Evolutionary conservation across 2,797 vertebrate genomes (phyloP).

Genomic region (Spea hammondii): DNA sequence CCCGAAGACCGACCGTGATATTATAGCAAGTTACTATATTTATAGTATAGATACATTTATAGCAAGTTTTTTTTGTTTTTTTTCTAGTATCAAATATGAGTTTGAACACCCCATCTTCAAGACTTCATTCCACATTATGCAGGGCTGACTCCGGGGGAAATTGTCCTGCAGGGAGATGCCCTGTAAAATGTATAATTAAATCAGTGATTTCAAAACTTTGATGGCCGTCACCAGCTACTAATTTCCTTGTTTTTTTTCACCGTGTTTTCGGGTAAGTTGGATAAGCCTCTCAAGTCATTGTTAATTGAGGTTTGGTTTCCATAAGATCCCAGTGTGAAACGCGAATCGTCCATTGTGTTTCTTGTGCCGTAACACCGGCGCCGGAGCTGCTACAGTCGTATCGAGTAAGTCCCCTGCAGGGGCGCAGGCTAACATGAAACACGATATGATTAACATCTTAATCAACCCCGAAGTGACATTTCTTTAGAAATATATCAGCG

Average conservation of each 20-base stretch:
- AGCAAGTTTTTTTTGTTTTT: too few species aligned
- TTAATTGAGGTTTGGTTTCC: not conserved
- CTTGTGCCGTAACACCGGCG: not conserved
- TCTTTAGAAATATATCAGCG: not conserved
- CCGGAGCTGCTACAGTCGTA: not conserved
- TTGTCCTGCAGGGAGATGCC: too few species aligned
- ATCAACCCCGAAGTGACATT: not conserved
- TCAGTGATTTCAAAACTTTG: too few species aligned
- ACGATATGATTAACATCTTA: not conserved
- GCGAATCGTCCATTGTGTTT: not conserved
- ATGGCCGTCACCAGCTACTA: not conserved
- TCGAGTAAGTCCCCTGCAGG: not conserved
- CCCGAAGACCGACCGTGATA: too few species aligned
- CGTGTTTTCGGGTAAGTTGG: not conserved
- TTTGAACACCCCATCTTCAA: too few species aligned
- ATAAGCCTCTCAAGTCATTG: not conserved
- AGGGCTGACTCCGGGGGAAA: too few species aligned
- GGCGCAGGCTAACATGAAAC: not conserved
- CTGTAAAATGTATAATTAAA: too few species aligned
- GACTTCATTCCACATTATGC: too few species aligned
- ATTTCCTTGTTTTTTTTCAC: not conserved
- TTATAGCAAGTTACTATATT: too few species aligned
- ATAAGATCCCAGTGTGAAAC: not conserved
- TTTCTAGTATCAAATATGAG: too few species aligned
- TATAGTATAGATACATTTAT: too few species aligned